These are phyloP conservation scores for Drosophila parthenogenetica DNA, from an alignment of 2,888 invertebrate genomes.

Conservation along the genomic window DNA sequence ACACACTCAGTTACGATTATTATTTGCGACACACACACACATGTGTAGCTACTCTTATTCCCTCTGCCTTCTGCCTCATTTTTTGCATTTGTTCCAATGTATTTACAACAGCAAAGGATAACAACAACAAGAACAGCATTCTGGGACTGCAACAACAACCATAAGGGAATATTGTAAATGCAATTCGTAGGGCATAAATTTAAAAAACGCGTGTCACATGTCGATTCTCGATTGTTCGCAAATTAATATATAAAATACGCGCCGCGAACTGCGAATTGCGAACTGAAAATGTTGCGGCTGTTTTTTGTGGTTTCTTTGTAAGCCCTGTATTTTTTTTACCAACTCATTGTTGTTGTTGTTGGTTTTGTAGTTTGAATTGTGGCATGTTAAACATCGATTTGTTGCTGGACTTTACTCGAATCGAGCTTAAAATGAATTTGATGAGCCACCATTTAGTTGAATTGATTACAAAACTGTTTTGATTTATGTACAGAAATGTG, in stretches of 20 bases:
- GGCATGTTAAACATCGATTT: slow-evolving; percentile 27
- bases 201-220: slow-evolving; percentile 83
- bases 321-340: slow-evolving; percentile 8
- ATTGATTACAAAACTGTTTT: slow-evolving; percentile 7
- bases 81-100: slow-evolving; percentile 70
- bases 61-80: slow-evolving; percentile 49
- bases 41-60: neutral
- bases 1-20: slow-evolving; percentile 56
- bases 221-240: slow-evolving; percentile 84
- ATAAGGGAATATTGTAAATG: slow-evolving; percentile 62
- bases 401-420: slow-evolving; percentile 30
- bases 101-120: slow-evolving; percentile 46
- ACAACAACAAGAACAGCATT: slow-evolving; percentile 16
- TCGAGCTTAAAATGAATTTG: slow-evolving; percentile 20
- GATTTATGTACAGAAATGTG: slow-evolving; percentile 21
- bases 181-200: slow-evolving; percentile 82
- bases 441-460: slow-evolving; percentile 33
- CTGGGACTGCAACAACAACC: slow-evolving; percentile 25
- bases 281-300: slow-evolving; percentile 46
- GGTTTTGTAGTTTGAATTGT: slow-evolving; percentile 25
- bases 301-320: slow-evolving; percentile 51
- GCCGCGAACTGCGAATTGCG: slow-evolving; percentile 33
- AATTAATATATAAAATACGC: slow-evolving; percentile 81
- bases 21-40: slow-evolving; percentile 69
- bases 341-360: slow-evolving; percentile 9